A percentile compares a stretch with the other conserved stretches of the same genome.
phyloP scores from a whole-genome alignment of 2,113 vertebrate species.

The Condylura cristata region DNA sequence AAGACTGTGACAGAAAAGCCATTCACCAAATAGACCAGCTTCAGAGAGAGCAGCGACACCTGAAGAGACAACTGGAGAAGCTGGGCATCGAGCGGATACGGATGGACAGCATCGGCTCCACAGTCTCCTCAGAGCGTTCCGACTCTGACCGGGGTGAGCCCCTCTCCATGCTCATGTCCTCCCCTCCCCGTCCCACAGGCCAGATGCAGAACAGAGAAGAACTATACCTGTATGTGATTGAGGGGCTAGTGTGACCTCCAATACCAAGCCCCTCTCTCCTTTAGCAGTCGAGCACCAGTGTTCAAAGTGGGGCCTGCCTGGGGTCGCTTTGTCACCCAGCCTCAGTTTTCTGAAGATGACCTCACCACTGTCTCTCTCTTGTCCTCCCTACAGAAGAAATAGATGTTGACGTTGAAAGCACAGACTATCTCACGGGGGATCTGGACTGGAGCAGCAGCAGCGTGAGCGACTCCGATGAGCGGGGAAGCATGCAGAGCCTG shows the following conservation, averaged over 20 bases:
- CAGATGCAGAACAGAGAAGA: background rate
- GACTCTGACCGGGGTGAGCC: conserved; percentile 94
- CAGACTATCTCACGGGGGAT: conserved; percentile 92
- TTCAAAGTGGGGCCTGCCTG: background rate
- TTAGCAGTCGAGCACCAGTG: background rate
- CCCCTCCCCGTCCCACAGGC: background rate
- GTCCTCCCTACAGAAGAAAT: conserved; percentile 88
- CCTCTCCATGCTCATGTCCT: background rate
- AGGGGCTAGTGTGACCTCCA: background rate
- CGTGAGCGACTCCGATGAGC: conserved; percentile 94
- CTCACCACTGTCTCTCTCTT: background rate
- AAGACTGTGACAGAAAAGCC: conserved; percentile 93
- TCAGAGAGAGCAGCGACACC: conserved; percentile 94
- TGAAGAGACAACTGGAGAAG: conserved; percentile 95
- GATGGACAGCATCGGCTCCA: conserved; percentile 94
- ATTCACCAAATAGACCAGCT: conserved; percentile 95
- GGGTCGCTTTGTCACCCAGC: background rate
- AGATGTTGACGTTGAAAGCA: conserved; percentile 92
- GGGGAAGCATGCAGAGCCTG: conserved; percentile 93
- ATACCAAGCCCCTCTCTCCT: background rate
- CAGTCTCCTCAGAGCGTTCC: conserved; percentile 90
- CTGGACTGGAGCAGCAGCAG: conserved; percentile 98
- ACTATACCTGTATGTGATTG: background rate
- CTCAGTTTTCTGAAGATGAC: background rate
- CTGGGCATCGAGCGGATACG: conserved; percentile 93